A percentile compares a stretch with the other conserved stretches of the same genome.
phyloP scores from a whole-genome alignment of 2,888 invertebrate species.

The Callimorpha dominula region DNA sequence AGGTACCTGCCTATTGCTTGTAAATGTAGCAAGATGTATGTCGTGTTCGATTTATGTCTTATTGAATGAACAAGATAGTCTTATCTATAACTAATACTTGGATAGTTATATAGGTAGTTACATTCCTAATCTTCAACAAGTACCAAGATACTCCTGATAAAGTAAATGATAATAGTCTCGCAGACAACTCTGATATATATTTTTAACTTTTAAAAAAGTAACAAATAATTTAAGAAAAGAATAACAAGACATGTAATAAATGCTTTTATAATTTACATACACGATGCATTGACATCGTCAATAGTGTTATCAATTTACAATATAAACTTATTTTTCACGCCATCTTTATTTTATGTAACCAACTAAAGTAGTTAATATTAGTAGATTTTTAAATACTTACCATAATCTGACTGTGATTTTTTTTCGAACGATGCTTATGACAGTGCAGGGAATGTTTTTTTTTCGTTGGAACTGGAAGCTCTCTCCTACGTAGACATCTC shows the following conservation, averaged over 20 bases:
- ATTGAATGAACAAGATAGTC: constrained; percentile 39
- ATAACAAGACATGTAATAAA: not conserved
- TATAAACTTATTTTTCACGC: constrained; percentile 17
- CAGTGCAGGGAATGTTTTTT: constrained; percentile 58
- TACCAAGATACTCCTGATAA: constrained; percentile 27
- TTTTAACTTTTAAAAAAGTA: constrained; percentile 12
- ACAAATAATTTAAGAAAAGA: not conserved
- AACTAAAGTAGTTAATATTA: constrained; percentile 13
- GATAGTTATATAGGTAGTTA: constrained; percentile 25
- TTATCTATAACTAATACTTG: constrained; percentile 18
- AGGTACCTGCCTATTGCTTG: not conserved
- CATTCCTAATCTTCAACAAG: constrained; percentile 33
- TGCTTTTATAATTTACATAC: not conserved
- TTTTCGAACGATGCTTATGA: constrained; percentile 45
- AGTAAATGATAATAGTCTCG: constrained; percentile 35
- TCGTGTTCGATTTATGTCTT: not conserved
- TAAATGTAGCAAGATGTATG: not conserved
- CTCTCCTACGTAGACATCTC: constrained; percentile 58
- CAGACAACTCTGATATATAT: constrained; percentile 31
- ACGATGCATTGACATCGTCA: not conserved
- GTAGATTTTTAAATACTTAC: constrained; percentile 58
- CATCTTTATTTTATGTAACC: constrained; percentile 30
- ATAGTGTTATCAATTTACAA: not conserved
- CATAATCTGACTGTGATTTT: constrained; percentile 58
- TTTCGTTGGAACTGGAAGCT: constrained; percentile 33